These are phyloP conservation scores for Kryphioiulus occultus DNA, from an alignment of 2,888 invertebrate species.

Conservation along the genomic window DNA sequence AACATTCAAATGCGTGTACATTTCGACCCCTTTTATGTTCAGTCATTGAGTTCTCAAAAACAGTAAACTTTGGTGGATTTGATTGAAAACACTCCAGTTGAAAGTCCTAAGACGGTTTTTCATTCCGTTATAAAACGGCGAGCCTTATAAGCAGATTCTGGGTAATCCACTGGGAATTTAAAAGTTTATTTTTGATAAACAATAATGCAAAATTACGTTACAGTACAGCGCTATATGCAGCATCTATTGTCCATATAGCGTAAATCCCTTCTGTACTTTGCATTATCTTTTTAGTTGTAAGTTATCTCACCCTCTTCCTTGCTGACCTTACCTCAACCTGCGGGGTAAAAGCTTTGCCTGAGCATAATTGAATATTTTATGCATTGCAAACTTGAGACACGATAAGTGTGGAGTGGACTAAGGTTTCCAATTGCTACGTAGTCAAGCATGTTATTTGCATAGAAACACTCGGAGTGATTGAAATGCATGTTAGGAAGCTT, in stretches of 20 bases:
- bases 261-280: slow-evolving; percentile 14
- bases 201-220: neutral
- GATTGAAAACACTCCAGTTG: neutral
- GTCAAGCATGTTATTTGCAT: slow-evolving; percentile 45
- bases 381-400: slow-evolving; percentile 41
- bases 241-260: neutral
- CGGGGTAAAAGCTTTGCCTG: slow-evolving; percentile 30
- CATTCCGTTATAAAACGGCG: neutral
- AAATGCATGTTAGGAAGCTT: slow-evolving; percentile 4
- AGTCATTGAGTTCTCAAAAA: neutral
- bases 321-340: slow-evolving; percentile 40
- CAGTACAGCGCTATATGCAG: neutral
- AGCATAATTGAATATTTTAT: slow-evolving; percentile 45
- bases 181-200: slow-evolving; percentile 7
- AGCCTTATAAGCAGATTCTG: neutral
- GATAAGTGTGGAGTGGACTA: slow-evolving; percentile 27
- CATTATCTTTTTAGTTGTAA: slow-evolving; percentile 40
- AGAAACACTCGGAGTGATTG: slow-evolving; percentile 43
- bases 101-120: neutral
- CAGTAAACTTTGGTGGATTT: neutral
- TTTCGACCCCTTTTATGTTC: neutral
- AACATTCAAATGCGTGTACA: neutral
- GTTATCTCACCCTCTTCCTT: slow-evolving; percentile 30
- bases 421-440: neutral
- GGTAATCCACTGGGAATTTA: neutral